Evolutionary conservation across 2,113 vertebrate genomes (phyloP).

Genomic region (Limnothrissa miodon): DNA sequence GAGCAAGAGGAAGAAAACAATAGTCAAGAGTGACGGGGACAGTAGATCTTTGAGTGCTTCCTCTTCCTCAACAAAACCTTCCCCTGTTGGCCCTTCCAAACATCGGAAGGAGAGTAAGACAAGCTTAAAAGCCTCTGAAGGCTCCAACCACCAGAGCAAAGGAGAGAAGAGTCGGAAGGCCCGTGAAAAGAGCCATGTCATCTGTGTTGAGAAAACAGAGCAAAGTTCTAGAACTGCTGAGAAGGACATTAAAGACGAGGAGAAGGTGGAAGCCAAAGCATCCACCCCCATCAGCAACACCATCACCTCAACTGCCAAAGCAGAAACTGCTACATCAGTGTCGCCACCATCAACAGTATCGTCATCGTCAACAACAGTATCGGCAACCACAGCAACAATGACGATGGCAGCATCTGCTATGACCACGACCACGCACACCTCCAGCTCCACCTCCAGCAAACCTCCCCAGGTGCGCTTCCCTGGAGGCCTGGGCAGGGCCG

Average conservation of each 20-base stretch:
- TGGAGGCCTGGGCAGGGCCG: slow-evolving; percentile 59
- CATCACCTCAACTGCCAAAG: slow-evolving; percentile 13
- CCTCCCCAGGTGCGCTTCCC: slow-evolving; percentile 30
- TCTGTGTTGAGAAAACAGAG: background rate
- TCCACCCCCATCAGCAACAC: background rate
- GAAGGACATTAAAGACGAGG: background rate
- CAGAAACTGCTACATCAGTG: slow-evolving; percentile 29
- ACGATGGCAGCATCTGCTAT: slow-evolving; percentile 34
- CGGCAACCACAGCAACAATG: slow-evolving; percentile 15
- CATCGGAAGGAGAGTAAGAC: background rate
- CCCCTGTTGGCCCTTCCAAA: background rate
- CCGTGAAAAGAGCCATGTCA: background rate
- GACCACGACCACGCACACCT: slow-evolving; percentile 37
- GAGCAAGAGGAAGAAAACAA: slow-evolving; percentile 35
- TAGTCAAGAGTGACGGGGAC: slow-evolving; percentile 22
- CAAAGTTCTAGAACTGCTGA: background rate
- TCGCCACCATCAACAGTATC: background rate
- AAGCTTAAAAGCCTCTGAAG: background rate
- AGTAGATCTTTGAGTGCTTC: background rate
- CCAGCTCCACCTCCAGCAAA: slow-evolving; percentile 35
- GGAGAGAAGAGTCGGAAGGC: background rate
- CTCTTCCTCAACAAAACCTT: background rate
- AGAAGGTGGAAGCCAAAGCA: background rate
- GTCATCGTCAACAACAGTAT: background rate
- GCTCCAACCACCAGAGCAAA: background rate